A percentile compares a stretch with the other conserved stretches of the same genome.
Conservation (phyloP, 1,140 invertebrate genomes). For the Choristoneura fumiferana region DNA sequence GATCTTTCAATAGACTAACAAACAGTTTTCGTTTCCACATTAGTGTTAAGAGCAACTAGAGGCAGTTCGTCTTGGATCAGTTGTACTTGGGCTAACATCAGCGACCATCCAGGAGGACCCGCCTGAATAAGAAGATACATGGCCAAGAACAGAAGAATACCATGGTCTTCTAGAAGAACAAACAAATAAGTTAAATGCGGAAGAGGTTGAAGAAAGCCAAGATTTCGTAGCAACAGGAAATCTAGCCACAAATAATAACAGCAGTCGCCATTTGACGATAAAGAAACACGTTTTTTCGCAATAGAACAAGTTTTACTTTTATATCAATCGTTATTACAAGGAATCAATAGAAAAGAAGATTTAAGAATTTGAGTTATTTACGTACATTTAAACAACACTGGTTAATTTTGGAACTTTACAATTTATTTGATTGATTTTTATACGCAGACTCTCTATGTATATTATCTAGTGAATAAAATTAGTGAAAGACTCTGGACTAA, state of each 20-base stretch:
- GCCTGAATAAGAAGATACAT: constrained; percentile 52
- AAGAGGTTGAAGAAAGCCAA: constrained; percentile 62
- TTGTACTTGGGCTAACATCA: constrained; percentile 67
- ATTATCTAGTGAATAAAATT: constrained; percentile 72
- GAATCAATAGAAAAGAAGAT: constrained; percentile 77
- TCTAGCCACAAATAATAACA: constrained; percentile 70
- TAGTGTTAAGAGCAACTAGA: constrained; percentile 72
- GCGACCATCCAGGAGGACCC: constrained; percentile 70
- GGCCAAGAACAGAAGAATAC: constrained; percentile 46
- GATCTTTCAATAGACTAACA: constrained; percentile 59
- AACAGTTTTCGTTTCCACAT: constrained; percentile 67
- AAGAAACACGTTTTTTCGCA: constrained; percentile 78
- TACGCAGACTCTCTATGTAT: constrained; percentile 74
- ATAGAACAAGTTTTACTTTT: constrained; percentile 78
- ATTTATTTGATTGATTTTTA: constrained; percentile 74
- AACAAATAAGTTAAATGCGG: constrained; percentile 71
- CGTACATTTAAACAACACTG: constrained; percentile 78
- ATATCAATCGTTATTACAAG: constrained; percentile 77
- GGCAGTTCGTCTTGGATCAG: constrained; percentile 69
- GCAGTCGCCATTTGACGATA: constrained; percentile 75
- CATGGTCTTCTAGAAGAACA: constrained; percentile 58
- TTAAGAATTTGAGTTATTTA: constrained; percentile 74
- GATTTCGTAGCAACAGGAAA: constrained; percentile 71
- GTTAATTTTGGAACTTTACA: constrained; percentile 74
- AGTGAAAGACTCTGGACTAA: constrained; percentile 70